Base-by-base conservation (phyloP, 2,888 invertebrate species). In the Sepiola atlantica region DNA sequence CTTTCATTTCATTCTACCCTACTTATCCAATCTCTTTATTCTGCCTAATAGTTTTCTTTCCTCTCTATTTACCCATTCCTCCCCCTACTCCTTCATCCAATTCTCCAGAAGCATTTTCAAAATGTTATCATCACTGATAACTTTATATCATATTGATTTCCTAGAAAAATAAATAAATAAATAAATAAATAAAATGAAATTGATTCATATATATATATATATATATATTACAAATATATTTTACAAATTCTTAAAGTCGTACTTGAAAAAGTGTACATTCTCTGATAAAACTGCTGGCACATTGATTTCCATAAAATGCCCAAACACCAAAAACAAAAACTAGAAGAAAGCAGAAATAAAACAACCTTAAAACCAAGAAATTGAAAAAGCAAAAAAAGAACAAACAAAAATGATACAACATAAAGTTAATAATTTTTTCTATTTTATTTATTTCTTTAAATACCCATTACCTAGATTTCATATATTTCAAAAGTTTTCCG, bases 71-170 rank as follows among this genome's bases (percentile, higher is more conserved):
- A n/a, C n/a, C n/a, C 16, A 10, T 8, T 77, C n/a, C 32, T 77
- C 16, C 14, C 4, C n/a, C 77, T 77, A 14, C 14, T 77, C 61
- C 12, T 61, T 28, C 45, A 45, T 45, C 32, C 77, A n/a, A 77
- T 32, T 77, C 32, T 32, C n/a, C 16, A 16, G 32, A 77, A n/a
- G 77, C 77, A 77, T 77, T 77, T 77, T 77, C 77, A 77, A 77
- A 77, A 77, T 77, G n/a, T 77, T 77, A 77, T 77, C 28, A n/a
- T 77, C 77, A 77, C n/a, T 77, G 77, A 77, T 77, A 77, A 77
- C 77, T 77, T 32, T 77, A n/a, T 32, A 77, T 77, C n/a, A 77
- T 77, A 77, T 77, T n/a, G 77, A 77, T 77, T 77, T 77, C n/a
- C 32, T 18, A 18, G 77, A n/a, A 12, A 4, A 77, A 18, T n/a